Conservation (phyloP, 2,888 invertebrate genomes). For the Melanargia galathea region DNA sequence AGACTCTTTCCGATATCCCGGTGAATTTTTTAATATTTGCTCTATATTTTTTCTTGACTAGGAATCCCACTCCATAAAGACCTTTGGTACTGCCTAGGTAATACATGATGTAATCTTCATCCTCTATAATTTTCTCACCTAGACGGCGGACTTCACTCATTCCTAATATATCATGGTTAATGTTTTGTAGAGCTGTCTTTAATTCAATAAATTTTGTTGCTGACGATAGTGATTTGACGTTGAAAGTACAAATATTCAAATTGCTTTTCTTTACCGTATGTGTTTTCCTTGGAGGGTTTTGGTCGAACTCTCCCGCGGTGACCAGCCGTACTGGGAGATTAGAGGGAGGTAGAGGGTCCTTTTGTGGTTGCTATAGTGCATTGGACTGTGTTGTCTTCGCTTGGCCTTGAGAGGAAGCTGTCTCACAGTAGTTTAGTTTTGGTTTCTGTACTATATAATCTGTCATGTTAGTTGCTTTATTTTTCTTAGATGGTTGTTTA, state of each 20-base stretch:
- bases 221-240: no score
- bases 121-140: no score
- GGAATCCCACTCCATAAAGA: constrained; percentile 42
- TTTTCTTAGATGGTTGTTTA: no score
- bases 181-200: constrained; percentile 34
- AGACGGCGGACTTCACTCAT: constrained; percentile 37
- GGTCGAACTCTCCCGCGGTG: constrained; percentile 43
- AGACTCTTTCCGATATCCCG: constrained; percentile 38
- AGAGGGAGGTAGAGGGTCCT: constrained; percentile 23
- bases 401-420: no score
- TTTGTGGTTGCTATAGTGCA: neutral
- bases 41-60: constrained; percentile 40
- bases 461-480: no score
- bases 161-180: constrained; percentile 38
- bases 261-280: constrained; percentile 27
- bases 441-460: no score
- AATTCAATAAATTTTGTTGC: constrained; percentile 25
- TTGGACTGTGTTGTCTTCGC: no score
- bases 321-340: constrained; percentile 41
- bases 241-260: neutral
- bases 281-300: constrained; percentile 41
- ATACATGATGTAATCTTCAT: no score
- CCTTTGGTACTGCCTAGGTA: no score
- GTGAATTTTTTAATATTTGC: constrained; percentile 40
- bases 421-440: no score